Base-by-base conservation (phyloP, 2,888 invertebrate species). In the Drosophila peninsularis region DNA sequence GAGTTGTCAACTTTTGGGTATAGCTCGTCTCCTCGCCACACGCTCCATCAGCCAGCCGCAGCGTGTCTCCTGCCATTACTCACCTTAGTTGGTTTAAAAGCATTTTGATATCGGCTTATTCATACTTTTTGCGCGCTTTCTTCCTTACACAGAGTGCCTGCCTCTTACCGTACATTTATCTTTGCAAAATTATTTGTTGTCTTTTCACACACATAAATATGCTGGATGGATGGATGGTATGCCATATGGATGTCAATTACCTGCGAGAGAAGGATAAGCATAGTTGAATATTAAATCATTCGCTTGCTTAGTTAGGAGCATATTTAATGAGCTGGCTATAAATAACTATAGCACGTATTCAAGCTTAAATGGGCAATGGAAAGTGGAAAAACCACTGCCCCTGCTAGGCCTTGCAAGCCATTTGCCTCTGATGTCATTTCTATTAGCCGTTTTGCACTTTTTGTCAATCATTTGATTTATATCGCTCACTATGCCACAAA, bases 381-480 rank as follows among this genome's bases (percentile, higher is more conserved):
- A n/a, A n/a, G n/a, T n/a, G 7, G 14, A 21, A 30, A 30, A 17
- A 9, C 14, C 36, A 52, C 37, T 37, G 21, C 27, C 21, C 30
- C 30, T 37, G 19, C 47, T 11, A 10, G 9, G 24, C 34, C 55
- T 13, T 17, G 24, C 45, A n/a, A 27, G 4, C 57, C 49, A 30
- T 39, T 49, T 21, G 57, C 45, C 32, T 62, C 68, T 69, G 69
- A 68, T 69, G 73, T 68, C 74, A 68, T 77, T 82, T 65, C 67
- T 67, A 66, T 74, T 72, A 74, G 71, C 68, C 77, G 79, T 76
- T 84, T 78, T 74, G 82, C 79, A 82, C 82, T 78, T 82, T 81
- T 77, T 79, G 52, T 70, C 84, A 82, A 82, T 77, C 77, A 84
- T 77, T 82, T 82, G 82, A 82, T 84, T 82, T 82, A 79, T 84